A percentile compares a stretch with the other conserved stretches of the same genome.
Evolutionary conservation across 2,113 vertebrate genomes (phyloP).

Genomic region (Trochalopteron elliotii): DNA sequence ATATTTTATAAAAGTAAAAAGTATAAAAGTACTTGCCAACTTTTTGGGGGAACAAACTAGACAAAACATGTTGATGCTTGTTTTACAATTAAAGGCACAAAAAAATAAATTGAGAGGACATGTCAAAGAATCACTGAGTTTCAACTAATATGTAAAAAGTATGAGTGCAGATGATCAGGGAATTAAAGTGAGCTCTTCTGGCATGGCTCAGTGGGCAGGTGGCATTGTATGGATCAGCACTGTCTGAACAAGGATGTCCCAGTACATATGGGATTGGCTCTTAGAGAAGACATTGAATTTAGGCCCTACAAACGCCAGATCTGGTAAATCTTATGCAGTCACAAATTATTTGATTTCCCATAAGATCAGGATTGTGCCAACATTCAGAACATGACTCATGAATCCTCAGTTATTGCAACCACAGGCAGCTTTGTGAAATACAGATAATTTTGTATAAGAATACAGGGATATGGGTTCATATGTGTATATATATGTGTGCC

Average conservation of each 20-base stretch:
- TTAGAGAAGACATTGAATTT: not conserved
- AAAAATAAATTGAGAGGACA: constrained; percentile 29
- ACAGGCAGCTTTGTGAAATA: not conserved
- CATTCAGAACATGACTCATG: not conserved
- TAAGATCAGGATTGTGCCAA: not conserved
- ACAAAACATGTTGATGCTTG: constrained; percentile 47
- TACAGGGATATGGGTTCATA: not conserved
- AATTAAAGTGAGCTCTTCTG: not conserved
- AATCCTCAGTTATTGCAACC: not conserved
- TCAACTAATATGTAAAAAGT: not conserved
- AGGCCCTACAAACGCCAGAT: not conserved
- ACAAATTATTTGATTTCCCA: not conserved
- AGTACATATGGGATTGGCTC: not conserved
- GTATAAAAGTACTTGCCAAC: not conserved
- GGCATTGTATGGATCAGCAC: not conserved
- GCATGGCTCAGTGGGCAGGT: not conserved
- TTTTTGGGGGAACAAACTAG: not conserved
- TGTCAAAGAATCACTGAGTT: constrained; percentile 13
- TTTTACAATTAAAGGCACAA: constrained; percentile 36
- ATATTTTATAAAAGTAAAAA: not conserved
- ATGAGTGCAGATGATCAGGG: not conserved
- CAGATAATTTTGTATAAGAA: not conserved
- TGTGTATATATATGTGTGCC: not conserved
- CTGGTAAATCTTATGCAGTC: not conserved
- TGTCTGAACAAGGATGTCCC: not conserved